phyloP scores from a whole-genome alignment of 2,113 vertebrate species.

The Trematomus loennbergii region DNA sequence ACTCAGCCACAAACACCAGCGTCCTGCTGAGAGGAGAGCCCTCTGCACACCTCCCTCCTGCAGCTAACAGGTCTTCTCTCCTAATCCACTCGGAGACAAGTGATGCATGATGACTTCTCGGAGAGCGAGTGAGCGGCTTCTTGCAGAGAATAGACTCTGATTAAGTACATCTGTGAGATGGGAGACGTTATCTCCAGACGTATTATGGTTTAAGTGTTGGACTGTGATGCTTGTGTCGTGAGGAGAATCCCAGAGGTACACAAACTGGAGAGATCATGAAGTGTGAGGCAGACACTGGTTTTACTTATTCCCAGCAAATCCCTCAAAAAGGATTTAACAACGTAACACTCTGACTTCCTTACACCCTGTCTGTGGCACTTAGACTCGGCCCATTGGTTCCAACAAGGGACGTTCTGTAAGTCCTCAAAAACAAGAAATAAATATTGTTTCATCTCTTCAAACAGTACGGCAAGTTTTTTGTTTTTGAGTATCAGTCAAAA shows the following conservation, averaged over 20 bases:
- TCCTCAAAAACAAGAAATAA: neutral
- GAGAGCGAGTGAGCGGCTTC: neutral
- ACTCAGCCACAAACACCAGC: constrained; percentile 13
- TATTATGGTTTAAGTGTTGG: constrained; percentile 4
- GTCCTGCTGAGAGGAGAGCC: constrained; percentile 8
- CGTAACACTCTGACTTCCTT: neutral
- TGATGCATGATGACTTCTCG: constrained; percentile 12
- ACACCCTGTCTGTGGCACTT: no score
- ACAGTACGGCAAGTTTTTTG: neutral
- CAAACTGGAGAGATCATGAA: neutral
- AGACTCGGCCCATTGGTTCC: neutral
- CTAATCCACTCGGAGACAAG: constrained; percentile 22
- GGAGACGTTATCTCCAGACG: constrained; percentile 1
- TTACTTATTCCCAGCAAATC: neutral
- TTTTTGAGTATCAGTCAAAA: no score
- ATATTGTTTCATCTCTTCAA: neutral
- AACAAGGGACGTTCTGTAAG: no score
- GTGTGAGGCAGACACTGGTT: neutral
- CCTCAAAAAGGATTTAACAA: neutral
- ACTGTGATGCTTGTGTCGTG: neutral
- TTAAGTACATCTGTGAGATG: constrained; percentile 11
- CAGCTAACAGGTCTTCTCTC: constrained; percentile 20
- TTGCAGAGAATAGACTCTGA: constrained; percentile 12
- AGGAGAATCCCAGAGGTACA: constrained; percentile 4
- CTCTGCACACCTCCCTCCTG: constrained; percentile 16